Conservation (phyloP, 2,797 vertebrate species). For the Craterocephalus amniculus region DNA sequence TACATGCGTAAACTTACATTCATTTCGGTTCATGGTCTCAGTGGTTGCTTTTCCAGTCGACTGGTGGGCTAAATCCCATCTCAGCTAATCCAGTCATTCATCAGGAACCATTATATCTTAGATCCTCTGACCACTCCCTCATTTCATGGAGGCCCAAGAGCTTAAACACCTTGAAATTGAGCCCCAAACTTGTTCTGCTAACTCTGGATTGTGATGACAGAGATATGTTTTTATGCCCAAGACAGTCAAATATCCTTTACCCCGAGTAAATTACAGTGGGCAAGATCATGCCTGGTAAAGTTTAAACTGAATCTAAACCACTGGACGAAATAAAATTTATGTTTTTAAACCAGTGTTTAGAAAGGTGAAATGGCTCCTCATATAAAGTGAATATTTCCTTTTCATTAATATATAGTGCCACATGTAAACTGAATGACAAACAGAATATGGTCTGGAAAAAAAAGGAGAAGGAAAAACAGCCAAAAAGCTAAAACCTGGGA, state of each 20-base stretch:
- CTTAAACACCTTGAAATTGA: constrained; percentile 48
- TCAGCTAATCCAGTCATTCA: constrained; percentile 68
- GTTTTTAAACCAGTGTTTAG: neutral
- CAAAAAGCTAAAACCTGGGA: neutral
- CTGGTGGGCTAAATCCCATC: constrained; percentile 42
- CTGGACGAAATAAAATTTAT: neutral
- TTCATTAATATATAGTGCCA: neutral
- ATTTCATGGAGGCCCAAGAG: constrained; percentile 20
- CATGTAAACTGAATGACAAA: neutral
- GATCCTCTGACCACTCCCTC: constrained; percentile 29
- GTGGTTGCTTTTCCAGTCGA: constrained; percentile 27
- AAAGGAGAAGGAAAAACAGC: neutral
- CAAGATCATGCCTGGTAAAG: constrained; percentile 14
- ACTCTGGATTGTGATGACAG: constrained; percentile 38
- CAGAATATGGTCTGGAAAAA: neutral
- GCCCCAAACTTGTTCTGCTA: constrained; percentile 21
- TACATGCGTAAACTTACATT: neutral
- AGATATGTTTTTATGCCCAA: constrained; percentile 10
- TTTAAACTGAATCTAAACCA: neutral
- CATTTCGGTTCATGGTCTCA: constrained; percentile 6
- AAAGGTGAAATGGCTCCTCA: neutral
- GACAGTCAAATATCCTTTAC: neutral
- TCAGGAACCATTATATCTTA: constrained; percentile 44
- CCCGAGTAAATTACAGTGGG: neutral
- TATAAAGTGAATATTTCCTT: neutral